Evolutionary conservation across 2,113 vertebrate genomes (phyloP).

Genomic region (Xenopus tropicalis): UCB_Xtro_10.0 CM004445.2:26085001-26085500

Average conservation of each 20-base stretch:
- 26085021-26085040: too few relatives aligned
- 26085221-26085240: constrained; percentile 69
- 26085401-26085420: constrained; percentile 85
- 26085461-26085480: constrained; percentile 75
- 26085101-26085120: not conserved
- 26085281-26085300: constrained; percentile 76
- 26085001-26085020: too few relatives aligned
- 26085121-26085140: constrained; percentile 1
- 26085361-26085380: constrained; percentile 91
- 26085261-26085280: constrained; percentile 73
- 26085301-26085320: constrained; percentile 82
- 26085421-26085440: constrained; percentile 96
- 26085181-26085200: constrained; percentile 57
- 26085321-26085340: constrained; percentile 79
- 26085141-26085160: constrained; percentile 13
- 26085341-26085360: constrained; percentile 82
- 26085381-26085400: constrained; percentile 94
- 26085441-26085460: constrained; percentile 78
- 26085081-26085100: not conserved
- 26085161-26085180: constrained; percentile 13
- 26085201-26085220: constrained; percentile 75
- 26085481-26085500: constrained; percentile 91
- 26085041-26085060: too few relatives aligned
- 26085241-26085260: constrained; percentile 71
- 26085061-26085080: too few relatives aligned